A percentile compares a stretch with the other conserved stretches of the same genome.
Evolutionary conservation across 1,140 invertebrate genomes (phyloP).

Genomic region (Batillaria attramentaria): DNA sequence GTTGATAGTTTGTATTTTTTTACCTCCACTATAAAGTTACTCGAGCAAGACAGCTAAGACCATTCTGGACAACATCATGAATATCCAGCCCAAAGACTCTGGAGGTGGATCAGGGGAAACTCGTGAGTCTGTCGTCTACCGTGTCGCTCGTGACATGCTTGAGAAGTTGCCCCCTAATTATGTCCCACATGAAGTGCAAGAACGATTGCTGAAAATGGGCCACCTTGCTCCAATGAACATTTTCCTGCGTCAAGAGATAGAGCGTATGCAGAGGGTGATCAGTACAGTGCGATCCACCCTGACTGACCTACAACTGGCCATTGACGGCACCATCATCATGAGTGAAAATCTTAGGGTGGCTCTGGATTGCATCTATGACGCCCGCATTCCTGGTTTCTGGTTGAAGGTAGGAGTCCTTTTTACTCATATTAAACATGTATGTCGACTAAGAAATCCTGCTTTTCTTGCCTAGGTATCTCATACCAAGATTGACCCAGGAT

Average conservation of each 20-base stretch:
- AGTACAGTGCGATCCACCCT: constrained; percentile 77
- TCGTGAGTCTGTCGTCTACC: constrained; percentile 66
- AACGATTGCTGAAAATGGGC: constrained; percentile 83
- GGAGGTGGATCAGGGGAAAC: constrained; percentile 77
- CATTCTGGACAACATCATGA: constrained; percentile 93
- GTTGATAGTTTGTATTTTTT: too few species aligned
- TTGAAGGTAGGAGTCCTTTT: constrained; percentile 39
- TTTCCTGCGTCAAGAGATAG: constrained; percentile 69
- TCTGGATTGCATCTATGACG: constrained; percentile 69
- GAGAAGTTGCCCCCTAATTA: constrained; percentile 68
- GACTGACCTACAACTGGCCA: constrained; percentile 91
- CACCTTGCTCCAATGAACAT: constrained; percentile 67
- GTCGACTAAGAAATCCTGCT: too few species aligned
- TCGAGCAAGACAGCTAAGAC: constrained; percentile 93
- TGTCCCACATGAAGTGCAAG: constrained; percentile 62
- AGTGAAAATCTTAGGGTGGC: constrained; percentile 78
- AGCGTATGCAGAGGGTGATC: constrained; percentile 69
- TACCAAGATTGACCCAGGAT: too few species aligned
- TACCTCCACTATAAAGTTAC: constrained; percentile 77
- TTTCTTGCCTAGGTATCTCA: too few species aligned
- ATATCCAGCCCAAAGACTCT: constrained; percentile 94
- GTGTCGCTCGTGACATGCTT: constrained; percentile 66
- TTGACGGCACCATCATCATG: constrained; percentile 98
- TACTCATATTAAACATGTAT: too few species aligned
- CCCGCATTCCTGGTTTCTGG: constrained; percentile 67